A percentile compares a stretch with the other conserved stretches of the same genome.
phyloP scores from a whole-genome alignment of 1,140 invertebrate species.

The Meloidogyne hapla region DNA sequence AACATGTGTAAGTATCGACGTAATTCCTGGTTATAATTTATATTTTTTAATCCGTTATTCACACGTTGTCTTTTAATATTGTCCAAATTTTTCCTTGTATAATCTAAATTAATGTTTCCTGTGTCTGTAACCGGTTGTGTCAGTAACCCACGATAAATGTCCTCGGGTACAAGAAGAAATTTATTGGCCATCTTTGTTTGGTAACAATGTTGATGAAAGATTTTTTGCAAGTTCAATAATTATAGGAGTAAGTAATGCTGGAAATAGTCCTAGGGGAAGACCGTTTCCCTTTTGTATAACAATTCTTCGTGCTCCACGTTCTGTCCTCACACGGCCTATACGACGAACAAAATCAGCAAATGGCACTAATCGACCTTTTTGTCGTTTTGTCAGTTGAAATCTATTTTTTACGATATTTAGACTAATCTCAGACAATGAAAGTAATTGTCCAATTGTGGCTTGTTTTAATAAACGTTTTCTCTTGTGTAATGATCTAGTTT shows the following conservation, averaged over 20 bases:
- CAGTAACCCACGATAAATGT: constrained; percentile 21
- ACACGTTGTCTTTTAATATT: too few species aligned
- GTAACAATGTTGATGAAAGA: too few species aligned
- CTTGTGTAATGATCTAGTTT: neutral
- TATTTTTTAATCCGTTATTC: too few species aligned
- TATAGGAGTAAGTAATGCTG: constrained; percentile 24
- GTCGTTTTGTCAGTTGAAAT: neutral
- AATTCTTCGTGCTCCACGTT: neutral
- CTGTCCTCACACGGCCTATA: neutral
- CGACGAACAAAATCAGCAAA: constrained; percentile 18
- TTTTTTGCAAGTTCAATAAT: constrained; percentile 18
- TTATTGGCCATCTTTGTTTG: neutral
- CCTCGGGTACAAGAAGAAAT: constrained; percentile 24
- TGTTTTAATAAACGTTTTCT: neutral
- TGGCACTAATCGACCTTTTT: constrained; percentile 14
- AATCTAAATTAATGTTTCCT: constrained; percentile 16
- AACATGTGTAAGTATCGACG: constrained; percentile 19
- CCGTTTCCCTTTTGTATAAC: too few species aligned
- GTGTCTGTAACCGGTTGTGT: neutral
- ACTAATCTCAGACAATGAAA: constrained; percentile 14
- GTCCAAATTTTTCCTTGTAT: constrained; percentile 10
- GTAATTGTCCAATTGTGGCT: neutral
- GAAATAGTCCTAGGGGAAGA: neutral
- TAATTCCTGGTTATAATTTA: too few species aligned
- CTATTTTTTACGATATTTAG: constrained; percentile 23